phyloP scores from a whole-genome alignment of 2,797 vertebrate species.

The Enteromius treurensis region DNA sequence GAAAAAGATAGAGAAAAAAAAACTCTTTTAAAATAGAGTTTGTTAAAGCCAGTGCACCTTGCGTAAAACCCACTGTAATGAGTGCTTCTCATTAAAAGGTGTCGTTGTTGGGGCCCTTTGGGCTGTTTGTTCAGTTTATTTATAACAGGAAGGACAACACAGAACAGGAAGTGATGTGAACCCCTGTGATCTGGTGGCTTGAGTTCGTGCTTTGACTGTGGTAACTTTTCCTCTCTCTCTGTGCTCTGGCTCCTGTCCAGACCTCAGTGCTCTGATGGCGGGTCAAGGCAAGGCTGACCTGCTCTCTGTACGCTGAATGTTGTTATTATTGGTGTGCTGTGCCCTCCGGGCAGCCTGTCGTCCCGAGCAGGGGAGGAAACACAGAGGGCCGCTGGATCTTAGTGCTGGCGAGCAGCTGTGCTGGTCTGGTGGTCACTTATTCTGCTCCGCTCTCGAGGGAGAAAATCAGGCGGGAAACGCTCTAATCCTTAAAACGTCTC shows the following conservation, averaged over 20 bases:
- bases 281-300: constrained; percentile 85
- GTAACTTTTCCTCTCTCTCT: constrained; percentile 46
- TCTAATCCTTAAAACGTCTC: constrained; percentile 33
- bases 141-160: constrained; percentile 42
- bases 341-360: constrained; percentile 80
- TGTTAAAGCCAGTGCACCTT: constrained; percentile 23
- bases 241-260: constrained; percentile 82
- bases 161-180: constrained; percentile 47
- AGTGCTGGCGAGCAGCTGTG: constrained; percentile 83
- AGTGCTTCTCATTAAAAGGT: constrained; percentile 23
- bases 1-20: neutral
- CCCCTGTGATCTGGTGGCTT: constrained; percentile 29
- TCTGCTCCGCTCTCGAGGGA: constrained; percentile 47
- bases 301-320: constrained; percentile 86
- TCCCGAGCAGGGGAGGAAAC: constrained; percentile 77
- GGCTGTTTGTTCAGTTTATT: constrained; percentile 17
- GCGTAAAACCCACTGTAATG: constrained; percentile 18
- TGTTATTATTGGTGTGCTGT: constrained; percentile 90
- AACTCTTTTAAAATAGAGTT: neutral
- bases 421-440: constrained; percentile 67
- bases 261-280: constrained; percentile 82
- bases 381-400: constrained; percentile 72
- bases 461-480: constrained; percentile 41
- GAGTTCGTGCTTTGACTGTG: neutral
- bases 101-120: constrained; percentile 27